phyloP scores from a whole-genome alignment of 2,888 invertebrate species.

The Encarsia formosa region DNA sequence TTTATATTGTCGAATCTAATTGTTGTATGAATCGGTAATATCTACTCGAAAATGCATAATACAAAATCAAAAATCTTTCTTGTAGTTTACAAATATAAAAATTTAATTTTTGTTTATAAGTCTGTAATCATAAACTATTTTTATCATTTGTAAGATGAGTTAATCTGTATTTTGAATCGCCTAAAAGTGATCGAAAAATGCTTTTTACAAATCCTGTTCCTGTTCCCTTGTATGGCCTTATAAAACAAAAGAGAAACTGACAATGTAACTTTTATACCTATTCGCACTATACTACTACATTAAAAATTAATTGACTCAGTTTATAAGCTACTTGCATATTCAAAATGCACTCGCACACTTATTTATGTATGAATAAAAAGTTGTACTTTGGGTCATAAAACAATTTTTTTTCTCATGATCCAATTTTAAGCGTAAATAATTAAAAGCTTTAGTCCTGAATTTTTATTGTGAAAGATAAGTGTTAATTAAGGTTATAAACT shows the following conservation, averaged over 20 bases:
- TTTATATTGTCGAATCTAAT: no score
- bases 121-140: no score
- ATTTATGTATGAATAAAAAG: background rate
- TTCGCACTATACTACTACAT: conserved; percentile 29
- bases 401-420: no score
- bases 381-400: no score
- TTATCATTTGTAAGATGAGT: no score
- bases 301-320: background rate
- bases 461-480: no score
- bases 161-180: conserved; percentile 5
- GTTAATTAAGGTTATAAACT: no score
- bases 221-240: conserved; percentile 28
- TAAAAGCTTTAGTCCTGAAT: background rate
- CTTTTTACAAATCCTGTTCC: conserved; percentile 24
- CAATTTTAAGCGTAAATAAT: background rate
- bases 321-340: background rate
- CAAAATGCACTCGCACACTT: background rate
- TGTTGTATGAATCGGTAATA: no score
- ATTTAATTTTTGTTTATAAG: no score
- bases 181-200: conserved; percentile 15
- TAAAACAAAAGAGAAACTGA: conserved; percentile 20
- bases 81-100: no score
- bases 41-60: no score
- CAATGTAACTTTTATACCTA: conserved; percentile 47
- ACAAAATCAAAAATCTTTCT: no score